These are phyloP conservation scores for Salminus brasiliensis DNA, from an alignment of 2,113 vertebrate genomes.

Conservation along the genomic window DNA sequence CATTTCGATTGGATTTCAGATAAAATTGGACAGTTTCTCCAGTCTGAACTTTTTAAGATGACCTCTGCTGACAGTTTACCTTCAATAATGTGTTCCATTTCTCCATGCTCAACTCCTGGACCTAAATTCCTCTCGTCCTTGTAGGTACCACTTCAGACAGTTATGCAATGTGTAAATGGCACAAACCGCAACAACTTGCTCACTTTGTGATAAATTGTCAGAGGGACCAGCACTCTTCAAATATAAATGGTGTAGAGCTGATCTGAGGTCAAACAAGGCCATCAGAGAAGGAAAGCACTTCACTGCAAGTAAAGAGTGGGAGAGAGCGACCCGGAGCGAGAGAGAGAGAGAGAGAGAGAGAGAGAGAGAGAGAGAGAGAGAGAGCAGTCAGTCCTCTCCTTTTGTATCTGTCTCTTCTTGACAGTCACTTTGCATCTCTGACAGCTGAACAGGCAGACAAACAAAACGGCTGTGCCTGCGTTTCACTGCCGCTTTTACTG, in stretches of 20 bases:
- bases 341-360: neutral
- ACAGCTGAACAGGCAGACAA: constrained; percentile 40
- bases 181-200: neutral
- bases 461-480: constrained; percentile 39
- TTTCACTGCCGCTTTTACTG: constrained; percentile 26
- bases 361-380: too few relatives aligned
- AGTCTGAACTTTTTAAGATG: neutral
- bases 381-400: constrained; percentile 1
- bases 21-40: neutral
- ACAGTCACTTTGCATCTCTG: constrained; percentile 39
- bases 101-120: neutral
- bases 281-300: constrained; percentile 11
- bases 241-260: neutral
- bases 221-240: constrained; percentile 15
- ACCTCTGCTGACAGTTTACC: constrained; percentile 14
- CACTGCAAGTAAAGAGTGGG: neutral
- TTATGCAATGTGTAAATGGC: constrained; percentile 20
- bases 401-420: constrained; percentile 37
- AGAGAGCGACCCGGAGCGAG: constrained; percentile 3
- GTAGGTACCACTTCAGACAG: constrained; percentile 9
- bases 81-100: neutral
- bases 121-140: constrained; percentile 2
- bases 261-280: constrained; percentile 16
- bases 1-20: too few relatives aligned
- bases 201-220: constrained; percentile 1